These are phyloP conservation scores for Rhagologus leucostigma DNA, from an alignment of 2,113 vertebrate species.

Conservation along the genomic window DNA sequence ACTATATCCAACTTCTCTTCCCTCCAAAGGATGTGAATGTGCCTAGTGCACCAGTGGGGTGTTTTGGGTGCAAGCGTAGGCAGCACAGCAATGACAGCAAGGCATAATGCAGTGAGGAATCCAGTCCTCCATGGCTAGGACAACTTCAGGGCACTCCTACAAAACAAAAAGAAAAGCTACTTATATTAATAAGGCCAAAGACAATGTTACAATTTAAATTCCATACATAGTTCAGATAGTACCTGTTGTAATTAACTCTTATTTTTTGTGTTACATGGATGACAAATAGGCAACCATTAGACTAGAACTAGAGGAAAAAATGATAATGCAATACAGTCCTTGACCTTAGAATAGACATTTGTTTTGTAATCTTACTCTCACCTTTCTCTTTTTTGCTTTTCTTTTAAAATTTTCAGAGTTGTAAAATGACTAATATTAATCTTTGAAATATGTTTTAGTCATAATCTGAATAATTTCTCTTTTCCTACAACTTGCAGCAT, in stretches of 20 bases:
- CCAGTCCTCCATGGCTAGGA: background rate
- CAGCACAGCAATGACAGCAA: background rate
- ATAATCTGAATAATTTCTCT: background rate
- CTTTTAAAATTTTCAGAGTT: background rate
- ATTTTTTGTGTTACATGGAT: background rate
- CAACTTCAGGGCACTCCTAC: background rate
- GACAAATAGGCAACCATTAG: background rate
- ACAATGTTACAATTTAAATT: background rate
- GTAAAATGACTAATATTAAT: background rate
- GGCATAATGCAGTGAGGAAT: background rate
- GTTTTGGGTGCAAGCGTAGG: background rate
- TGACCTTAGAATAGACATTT: background rate
- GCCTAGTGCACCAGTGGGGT: no score
- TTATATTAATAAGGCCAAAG: background rate
- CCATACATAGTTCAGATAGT: background rate
- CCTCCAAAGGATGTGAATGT: background rate
- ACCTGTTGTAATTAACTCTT: background rate
- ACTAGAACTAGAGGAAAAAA: background rate
- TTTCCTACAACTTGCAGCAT: background rate
- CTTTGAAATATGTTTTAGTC: background rate
- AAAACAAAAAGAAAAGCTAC: background rate
- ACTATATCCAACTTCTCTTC: background rate
- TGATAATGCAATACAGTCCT: background rate
- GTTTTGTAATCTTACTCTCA: background rate
- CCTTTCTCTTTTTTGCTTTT: background rate